Percentiles rank a stretch among this genome's conserved stretches.
These are phyloP conservation scores for Globia sparganii DNA, from an alignment of 2,888 invertebrate genomes.

Conservation along the genomic window DNA sequence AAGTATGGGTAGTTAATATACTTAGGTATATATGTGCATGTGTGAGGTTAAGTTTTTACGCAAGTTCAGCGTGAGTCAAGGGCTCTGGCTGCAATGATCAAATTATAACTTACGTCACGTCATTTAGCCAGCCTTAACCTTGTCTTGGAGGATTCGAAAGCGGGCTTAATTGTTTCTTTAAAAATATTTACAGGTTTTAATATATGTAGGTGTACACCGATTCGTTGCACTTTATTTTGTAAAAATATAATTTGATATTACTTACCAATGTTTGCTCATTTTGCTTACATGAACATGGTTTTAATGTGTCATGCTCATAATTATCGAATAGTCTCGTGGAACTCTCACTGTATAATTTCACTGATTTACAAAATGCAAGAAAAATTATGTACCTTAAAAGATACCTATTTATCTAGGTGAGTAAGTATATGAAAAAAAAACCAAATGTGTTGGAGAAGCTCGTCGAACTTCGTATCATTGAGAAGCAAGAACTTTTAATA, in stretches of 20 bases:
- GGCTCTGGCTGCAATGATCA: conserved; percentile 68
- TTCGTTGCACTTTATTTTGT: background rate
- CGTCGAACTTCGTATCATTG: background rate
- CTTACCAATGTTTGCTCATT: too few species aligned
- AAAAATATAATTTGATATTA: background rate
- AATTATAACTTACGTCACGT: conserved; percentile 63
- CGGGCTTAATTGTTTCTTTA: conserved; percentile 17
- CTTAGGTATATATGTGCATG: background rate
- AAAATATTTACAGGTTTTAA: background rate
- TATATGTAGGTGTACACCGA: too few species aligned
- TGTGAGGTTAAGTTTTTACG: conserved; percentile 60
- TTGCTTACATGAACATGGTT: background rate
- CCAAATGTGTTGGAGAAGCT: background rate
- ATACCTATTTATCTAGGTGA: too few species aligned
- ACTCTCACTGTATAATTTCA: conserved; percentile 9
- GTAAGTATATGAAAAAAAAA: background rate
- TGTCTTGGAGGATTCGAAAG: conserved; percentile 45
- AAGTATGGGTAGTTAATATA: background rate
- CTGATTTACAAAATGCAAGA: conserved; percentile 12
- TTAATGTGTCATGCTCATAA: background rate
- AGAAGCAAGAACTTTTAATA: background rate
- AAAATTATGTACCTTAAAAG: background rate
- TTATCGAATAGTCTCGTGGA: background rate
- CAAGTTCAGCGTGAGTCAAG: conserved; percentile 69
- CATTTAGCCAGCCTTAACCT: conserved; percentile 58